These are phyloP conservation scores for Epinotia nisella DNA, from an alignment of 2,888 invertebrate species.

Conservation along the genomic window DNA sequence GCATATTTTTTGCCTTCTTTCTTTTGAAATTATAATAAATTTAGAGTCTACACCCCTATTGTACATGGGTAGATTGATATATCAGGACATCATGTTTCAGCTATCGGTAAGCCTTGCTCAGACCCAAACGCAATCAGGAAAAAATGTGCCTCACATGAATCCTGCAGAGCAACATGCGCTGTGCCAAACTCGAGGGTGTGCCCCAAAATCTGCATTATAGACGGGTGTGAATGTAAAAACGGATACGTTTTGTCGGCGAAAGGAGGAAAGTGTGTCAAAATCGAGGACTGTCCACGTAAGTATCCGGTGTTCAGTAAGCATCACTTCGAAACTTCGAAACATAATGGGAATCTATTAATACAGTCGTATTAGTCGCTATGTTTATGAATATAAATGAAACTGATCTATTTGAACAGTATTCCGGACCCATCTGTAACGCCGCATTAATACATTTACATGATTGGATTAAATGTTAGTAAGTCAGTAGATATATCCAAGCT, in stretches of 20 bases:
- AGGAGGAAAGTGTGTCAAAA: constrained; percentile 27
- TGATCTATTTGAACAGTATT: too few species aligned
- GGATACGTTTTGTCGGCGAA: constrained; percentile 27
- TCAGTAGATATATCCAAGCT: too few species aligned
- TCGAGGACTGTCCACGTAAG: constrained; percentile 37
- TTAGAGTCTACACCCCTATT: too few species aligned
- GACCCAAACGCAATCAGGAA: constrained; percentile 38
- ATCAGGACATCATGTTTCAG: neutral
- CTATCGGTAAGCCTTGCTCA: constrained; percentile 9
- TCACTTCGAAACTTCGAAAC: neutral
- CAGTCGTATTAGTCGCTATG: too few species aligned
- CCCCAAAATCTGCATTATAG: constrained; percentile 25
- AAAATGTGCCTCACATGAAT: constrained; percentile 32
- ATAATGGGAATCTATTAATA: neutral
- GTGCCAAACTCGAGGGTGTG: constrained; percentile 23
- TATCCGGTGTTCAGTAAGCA: neutral
- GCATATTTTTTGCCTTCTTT: too few species aligned
- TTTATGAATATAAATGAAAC: too few species aligned
- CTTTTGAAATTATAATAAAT: too few species aligned
- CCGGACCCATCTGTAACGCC: too few species aligned
- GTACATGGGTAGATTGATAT: neutral
- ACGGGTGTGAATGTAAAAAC: constrained; percentile 32
- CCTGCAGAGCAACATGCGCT: constrained; percentile 38
- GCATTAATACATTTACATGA: too few species aligned
- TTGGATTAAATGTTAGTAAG: too few species aligned